phyloP scores from a whole-genome alignment of 1,140 invertebrate genomes.

The Diplogasteroides magnus region DNA sequence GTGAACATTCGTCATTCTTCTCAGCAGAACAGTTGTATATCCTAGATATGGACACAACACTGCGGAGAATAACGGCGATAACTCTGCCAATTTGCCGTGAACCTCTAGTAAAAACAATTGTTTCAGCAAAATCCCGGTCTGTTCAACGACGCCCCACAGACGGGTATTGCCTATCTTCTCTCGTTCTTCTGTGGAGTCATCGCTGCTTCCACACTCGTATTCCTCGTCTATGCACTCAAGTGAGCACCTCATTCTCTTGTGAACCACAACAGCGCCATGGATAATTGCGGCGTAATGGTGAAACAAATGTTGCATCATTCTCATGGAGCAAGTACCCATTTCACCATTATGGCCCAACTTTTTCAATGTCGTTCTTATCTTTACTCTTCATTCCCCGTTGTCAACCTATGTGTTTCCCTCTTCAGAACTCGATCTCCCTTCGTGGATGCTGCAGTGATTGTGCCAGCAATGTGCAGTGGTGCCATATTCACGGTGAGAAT shows the following conservation, averaged over 20 bases:
- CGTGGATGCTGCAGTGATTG: not conserved
- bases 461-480: not conserved
- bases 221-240: not conserved
- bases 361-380: too few relatives aligned
- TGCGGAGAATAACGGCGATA: too few relatives aligned
- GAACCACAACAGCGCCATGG: too few relatives aligned
- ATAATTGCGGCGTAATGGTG: too few relatives aligned
- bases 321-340: too few relatives aligned
- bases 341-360: too few relatives aligned
- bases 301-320: too few relatives aligned
- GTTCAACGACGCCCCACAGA: not conserved
- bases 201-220: not conserved
- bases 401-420: not conserved
- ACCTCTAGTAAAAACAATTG: too few relatives aligned
- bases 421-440: not conserved
- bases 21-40: too few relatives aligned
- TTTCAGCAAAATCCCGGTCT: not conserved
- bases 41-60: too few relatives aligned
- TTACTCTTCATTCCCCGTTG: not conserved
- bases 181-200: constrained; percentile 15
- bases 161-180: constrained; percentile 1
- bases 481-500: constrained; percentile 3
- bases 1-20: not conserved
- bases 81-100: too few relatives aligned
- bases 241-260: not conserved